phyloP scores from a whole-genome alignment of 2,797 vertebrate species.

The Pipistrellus kuhlii region DNA sequence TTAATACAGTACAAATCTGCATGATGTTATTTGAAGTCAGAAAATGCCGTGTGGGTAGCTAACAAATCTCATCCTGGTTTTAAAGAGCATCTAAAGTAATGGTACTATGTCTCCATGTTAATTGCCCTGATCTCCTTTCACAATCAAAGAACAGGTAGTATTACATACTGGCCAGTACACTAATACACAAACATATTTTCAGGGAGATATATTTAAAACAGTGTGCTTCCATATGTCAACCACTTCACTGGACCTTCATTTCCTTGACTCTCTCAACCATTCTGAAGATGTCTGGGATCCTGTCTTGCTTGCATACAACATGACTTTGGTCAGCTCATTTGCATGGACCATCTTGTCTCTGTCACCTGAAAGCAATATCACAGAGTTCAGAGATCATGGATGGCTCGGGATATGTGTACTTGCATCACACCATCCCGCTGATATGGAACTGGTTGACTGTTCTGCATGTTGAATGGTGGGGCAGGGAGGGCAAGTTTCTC shows the following conservation, averaged over 20 bases:
- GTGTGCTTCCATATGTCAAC: conserved; percentile 92
- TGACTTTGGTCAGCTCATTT: conserved; percentile 89
- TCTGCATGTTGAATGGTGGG: conserved; percentile 88
- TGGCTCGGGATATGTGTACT: conserved; percentile 84
- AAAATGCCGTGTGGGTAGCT: conserved; percentile 84
- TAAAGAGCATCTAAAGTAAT: conserved; percentile 82
- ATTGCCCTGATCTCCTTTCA: conserved; percentile 85
- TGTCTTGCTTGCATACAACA: conserved; percentile 84
- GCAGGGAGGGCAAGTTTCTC: conserved; percentile 44
- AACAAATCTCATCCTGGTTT: conserved; percentile 84
- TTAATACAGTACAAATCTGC: conserved; percentile 84
- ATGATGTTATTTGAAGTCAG: conserved; percentile 85
- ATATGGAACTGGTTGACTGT: conserved; percentile 84
- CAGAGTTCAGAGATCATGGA: conserved; percentile 81
- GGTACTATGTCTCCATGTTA: conserved; percentile 84
- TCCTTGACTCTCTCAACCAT: conserved; percentile 89
- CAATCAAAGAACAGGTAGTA: conserved; percentile 91
- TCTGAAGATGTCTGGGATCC: conserved; percentile 88
- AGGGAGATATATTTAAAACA: conserved; percentile 93
- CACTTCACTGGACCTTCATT: conserved; percentile 88
- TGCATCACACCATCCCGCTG: conserved; percentile 85
- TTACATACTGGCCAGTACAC: conserved; percentile 89
- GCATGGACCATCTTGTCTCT: conserved; percentile 92
- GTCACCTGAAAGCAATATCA: conserved; percentile 88
- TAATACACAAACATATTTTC: conserved; percentile 90